phyloP scores from a whole-genome alignment of 2,888 invertebrate genomes.

The Miltochrista miniata region DNA sequence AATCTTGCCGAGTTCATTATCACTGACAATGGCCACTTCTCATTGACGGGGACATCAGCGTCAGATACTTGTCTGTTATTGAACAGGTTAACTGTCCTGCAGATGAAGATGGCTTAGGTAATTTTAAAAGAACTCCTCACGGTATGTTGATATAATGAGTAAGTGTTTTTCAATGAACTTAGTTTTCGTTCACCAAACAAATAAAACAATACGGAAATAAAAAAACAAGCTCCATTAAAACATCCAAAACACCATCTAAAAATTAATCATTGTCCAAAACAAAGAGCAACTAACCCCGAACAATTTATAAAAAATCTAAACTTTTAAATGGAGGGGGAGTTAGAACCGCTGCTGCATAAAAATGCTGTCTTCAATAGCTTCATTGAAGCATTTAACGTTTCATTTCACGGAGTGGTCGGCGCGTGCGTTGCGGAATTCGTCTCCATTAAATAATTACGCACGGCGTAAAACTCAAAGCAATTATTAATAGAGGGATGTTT shows the following conservation, averaged over 20 bases:
- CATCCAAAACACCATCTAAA: slow-evolving; percentile 30
- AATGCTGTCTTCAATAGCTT: slow-evolving; percentile 45
- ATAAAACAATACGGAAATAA: slow-evolving; percentile 15
- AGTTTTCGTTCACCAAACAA: not conserved
- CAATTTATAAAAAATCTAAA: slow-evolving; percentile 20
- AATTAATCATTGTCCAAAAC: slow-evolving; percentile 34
- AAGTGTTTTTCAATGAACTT: no score
- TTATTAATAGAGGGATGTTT: slow-evolving; percentile 39
- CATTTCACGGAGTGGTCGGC: slow-evolving; percentile 68
- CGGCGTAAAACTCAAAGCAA: slow-evolving; percentile 39
- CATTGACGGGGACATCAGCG: no score
- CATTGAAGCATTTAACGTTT: slow-evolving; percentile 67
- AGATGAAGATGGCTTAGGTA: no score
- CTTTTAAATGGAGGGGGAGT: slow-evolving; percentile 30
- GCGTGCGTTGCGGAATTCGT: slow-evolving; percentile 66
- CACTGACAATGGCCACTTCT: no score
- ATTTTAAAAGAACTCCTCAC: no score
- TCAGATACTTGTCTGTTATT: no score
- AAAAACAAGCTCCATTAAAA: slow-evolving; percentile 35
- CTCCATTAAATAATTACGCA: slow-evolving; percentile 74
- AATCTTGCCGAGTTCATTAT: no score
- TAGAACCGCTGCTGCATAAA: slow-evolving; percentile 43
- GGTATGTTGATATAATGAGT: no score
- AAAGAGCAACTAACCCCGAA: slow-evolving; percentile 19
- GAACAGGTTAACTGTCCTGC: no score